Base-by-base conservation (phyloP, 2,113 vertebrate genomes). In the Strigops habroptila region DNA sequence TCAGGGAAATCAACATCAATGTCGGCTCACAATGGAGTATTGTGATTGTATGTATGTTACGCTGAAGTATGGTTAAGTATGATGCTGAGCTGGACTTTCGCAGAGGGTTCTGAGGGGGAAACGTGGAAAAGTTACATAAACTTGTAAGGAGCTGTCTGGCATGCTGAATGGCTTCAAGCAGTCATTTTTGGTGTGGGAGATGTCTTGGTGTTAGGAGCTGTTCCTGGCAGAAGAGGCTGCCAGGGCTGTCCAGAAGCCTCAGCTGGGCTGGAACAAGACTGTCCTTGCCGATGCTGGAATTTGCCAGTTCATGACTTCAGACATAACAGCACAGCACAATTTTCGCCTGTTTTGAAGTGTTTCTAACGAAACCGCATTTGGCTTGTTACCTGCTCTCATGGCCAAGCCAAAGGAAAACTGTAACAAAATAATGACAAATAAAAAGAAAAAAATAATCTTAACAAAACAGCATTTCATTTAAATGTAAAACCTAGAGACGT, bases 171-270 rank as follows among this genome's bases (percentile, higher is more conserved):
- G 41, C n/a, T 94, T 90, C 35, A 81, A 37, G 18, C 31, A 43
- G 51, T 86, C 65, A 33, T 13, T 88, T 91, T 84, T 94, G 57
- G 52, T 63, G 0, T 46, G 46, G 87, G 89, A 91, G 74, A 67
- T 79, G 48, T 73, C 78, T 82, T 91, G 57, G 44, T 85, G 83
- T 57, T 92, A 65, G 82, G 69, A 91, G 65, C 80, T 35, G 8
- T 73, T 96, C 48, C 60, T 93, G 76, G 86, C 86, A 62, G 77
- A 83, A 87, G 77, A 78, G 48, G 65, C 74, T 91, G 55, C 86
- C 68, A 71, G 71, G 60, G 82, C 89, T 44, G 63, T 65, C 64
- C 51, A 87, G 88, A 82, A 93, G 90, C 77, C 55, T 75, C 15
- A 46, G 27, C 48, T 67, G 71, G 87, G 51, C 63, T 93, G 75